Conservation (phyloP, 2,113 vertebrate species). For the Trachemys scripta region DNA sequence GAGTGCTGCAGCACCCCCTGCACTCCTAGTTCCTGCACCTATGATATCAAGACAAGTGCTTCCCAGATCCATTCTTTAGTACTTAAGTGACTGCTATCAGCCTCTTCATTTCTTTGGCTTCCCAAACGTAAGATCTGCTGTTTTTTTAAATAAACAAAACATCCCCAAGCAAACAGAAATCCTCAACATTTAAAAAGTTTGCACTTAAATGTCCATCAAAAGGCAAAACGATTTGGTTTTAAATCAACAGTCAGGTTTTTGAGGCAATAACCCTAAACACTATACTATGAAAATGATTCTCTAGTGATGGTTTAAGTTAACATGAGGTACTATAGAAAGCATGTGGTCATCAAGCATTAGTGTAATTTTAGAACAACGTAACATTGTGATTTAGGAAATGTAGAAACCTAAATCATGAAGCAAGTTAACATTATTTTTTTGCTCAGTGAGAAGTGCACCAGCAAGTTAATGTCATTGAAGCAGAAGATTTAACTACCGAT, state of each 20-base stretch:
- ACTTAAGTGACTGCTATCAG: accelerated
- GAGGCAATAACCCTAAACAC: not conserved
- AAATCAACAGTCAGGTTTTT: not conserved
- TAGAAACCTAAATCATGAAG: slow-evolving; percentile 13
- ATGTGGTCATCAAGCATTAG: not conserved
- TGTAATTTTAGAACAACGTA: slow-evolving; percentile 28
- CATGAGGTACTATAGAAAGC: not conserved
- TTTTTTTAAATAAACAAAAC: not conserved
- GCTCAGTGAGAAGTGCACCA: slow-evolving; percentile 18
- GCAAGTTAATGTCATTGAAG: slow-evolving; percentile 60
- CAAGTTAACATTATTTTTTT: slow-evolving; percentile 43
- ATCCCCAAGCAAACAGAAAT: not conserved
- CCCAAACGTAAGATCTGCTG: not conserved
- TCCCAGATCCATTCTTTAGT: accelerated
- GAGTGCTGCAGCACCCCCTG: too few species aligned
- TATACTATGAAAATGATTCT: not conserved
- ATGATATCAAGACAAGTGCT: not conserved
- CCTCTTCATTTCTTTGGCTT: not conserved
- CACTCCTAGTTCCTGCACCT: too few species aligned
- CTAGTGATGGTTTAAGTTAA: not conserved
- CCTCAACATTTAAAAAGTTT: accelerated
- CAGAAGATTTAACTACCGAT: slow-evolving; percentile 62
- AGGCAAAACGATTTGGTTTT: not conserved
- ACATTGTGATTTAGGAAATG: slow-evolving; percentile 15
- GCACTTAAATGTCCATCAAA: accelerated